Conservation (phyloP, 2,888 invertebrate species). For the Tinea semifulvella region DNA sequence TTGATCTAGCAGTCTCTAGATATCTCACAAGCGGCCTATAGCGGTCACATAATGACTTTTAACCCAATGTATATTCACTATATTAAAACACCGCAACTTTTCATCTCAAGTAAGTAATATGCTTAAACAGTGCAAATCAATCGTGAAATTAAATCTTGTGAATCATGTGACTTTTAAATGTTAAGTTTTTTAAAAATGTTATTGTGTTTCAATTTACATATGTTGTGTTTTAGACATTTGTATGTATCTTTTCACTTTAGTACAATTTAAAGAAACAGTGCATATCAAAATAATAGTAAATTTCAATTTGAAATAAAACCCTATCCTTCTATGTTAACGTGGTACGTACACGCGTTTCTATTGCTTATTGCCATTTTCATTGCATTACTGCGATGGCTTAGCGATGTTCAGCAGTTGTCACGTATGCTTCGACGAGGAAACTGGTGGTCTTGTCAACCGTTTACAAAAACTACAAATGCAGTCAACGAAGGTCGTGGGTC, state of each 20-base stretch:
- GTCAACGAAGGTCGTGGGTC: neutral
- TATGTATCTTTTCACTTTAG: no score
- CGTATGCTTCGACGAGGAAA: conserved; percentile 1
- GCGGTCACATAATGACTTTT: conserved; percentile 3
- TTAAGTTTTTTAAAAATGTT: neutral
- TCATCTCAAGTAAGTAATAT: neutral
- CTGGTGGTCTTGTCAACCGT: neutral
- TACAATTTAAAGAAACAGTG: no score
- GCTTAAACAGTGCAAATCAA: neutral
- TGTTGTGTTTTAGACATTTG: no score
- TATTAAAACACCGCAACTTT: neutral
- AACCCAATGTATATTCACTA: no score
- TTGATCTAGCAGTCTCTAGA: neutral
- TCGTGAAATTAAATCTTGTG: conserved; percentile 1
- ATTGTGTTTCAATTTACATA: conserved; percentile 5
- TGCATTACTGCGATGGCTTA: neutral
- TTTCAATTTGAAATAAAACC: no score
- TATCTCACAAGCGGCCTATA: conserved; percentile 1
- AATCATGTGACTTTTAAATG: conserved; percentile 7
- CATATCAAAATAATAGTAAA: no score
- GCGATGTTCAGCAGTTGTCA: conserved; percentile 9
- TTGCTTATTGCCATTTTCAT: neutral
- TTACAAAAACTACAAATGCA: neutral
- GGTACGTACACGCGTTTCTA: neutral
- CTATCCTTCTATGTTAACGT: conserved; percentile 11